phyloP scores from a whole-genome alignment of 2,113 vertebrate genomes.

The Indicator indicator region DNA sequence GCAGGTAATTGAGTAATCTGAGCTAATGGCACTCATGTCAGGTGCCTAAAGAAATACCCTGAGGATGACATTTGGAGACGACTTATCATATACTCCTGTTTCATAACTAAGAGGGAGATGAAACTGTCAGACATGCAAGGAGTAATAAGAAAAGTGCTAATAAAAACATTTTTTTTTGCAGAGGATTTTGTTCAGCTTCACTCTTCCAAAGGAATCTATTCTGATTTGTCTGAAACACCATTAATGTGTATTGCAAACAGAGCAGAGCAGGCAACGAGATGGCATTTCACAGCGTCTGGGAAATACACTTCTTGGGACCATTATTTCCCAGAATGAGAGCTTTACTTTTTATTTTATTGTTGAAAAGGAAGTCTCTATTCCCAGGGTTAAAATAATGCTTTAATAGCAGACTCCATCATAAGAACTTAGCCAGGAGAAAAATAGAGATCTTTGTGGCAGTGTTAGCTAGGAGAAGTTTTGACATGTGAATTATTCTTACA shows the following conservation, averaged over 20 bases:
- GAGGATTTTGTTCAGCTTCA: not conserved
- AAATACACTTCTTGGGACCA: not conserved
- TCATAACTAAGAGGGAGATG: not conserved
- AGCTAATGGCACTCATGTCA: not conserved
- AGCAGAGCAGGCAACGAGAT: not conserved
- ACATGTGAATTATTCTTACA: not conserved
- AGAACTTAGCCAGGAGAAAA: not conserved
- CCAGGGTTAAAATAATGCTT: not conserved
- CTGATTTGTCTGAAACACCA: not conserved
- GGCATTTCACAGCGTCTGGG: not conserved
- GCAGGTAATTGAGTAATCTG: slow-evolving; percentile 57
- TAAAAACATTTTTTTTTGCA: not conserved
- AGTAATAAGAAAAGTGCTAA: not conserved
- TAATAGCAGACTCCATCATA: not conserved
- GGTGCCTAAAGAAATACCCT: slow-evolving; percentile 18
- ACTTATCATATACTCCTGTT: not conserved
- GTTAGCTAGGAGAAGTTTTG: not conserved
- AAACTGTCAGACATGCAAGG: not conserved
- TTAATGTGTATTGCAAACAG: not conserved
- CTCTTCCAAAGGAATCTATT: not conserved
- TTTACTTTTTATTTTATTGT: not conserved
- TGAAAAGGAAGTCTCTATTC: not conserved
- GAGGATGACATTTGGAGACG: slow-evolving; percentile 14
- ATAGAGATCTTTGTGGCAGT: not conserved
- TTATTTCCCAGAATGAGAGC: not conserved